These are phyloP conservation scores for Bos javanicus DNA, from an alignment of 2,113 vertebrate species.

Conservation along the genomic window DNA sequence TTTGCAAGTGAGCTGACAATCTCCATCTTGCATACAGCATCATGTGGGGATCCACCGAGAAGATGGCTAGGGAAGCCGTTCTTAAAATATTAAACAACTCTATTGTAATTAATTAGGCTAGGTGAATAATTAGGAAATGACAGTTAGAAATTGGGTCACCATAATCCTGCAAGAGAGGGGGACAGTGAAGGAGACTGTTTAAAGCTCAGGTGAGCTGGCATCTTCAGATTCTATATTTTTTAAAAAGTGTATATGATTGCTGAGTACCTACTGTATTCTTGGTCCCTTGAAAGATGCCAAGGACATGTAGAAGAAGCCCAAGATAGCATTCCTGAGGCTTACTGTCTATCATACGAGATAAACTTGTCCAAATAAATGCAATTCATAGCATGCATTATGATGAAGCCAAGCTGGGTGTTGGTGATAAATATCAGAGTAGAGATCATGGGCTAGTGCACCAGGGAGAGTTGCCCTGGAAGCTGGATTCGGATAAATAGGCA, in stretches of 20 bases:
- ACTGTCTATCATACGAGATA: not conserved
- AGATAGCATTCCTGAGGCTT: not conserved
- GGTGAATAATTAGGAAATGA: constrained; percentile 58
- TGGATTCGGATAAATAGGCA: not conserved
- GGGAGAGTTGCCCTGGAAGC: not conserved
- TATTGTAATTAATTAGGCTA: constrained; percentile 37
- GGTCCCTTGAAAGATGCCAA: not conserved
- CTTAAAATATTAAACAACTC: constrained; percentile 27
- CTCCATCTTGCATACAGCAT: not conserved
- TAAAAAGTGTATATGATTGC: not conserved
- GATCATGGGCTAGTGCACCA: not conserved
- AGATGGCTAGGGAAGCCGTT: not conserved
- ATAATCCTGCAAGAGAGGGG: not conserved
- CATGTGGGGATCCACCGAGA: not conserved
- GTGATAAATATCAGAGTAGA: not conserved
- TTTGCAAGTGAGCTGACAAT: not conserved
- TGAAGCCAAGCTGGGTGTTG: not conserved
- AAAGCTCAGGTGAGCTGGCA: not conserved
- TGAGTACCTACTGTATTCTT: not conserved
- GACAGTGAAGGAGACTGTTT: not conserved
- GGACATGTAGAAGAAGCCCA: not conserved
- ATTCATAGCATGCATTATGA: not conserved
- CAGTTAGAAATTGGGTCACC: constrained; percentile 50
- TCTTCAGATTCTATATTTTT: not conserved
- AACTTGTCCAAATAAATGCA: not conserved